Evolutionary conservation across 1,140 invertebrate genomes (phyloP).

Genomic region (Heliothis subflexa): DNA sequence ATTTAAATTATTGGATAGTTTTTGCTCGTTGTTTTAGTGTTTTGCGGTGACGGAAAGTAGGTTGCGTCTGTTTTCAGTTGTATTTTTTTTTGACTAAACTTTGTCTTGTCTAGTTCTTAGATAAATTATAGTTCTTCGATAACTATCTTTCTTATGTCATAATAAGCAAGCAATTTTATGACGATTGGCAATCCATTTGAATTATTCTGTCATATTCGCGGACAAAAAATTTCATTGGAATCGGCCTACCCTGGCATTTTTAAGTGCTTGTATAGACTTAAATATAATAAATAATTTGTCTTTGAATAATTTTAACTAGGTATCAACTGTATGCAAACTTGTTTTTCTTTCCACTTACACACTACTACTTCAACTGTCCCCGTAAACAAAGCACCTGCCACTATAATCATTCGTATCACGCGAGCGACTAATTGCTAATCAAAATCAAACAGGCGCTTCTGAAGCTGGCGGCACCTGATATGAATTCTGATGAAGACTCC

Average conservation of each 20-base stretch:
- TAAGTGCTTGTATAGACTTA: no score
- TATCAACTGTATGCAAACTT: no score
- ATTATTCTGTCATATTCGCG: no score
- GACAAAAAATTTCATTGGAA: no score
- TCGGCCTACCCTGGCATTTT: no score
- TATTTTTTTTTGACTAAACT: neutral
- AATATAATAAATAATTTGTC: no score
- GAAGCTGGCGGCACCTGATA: conserved; percentile 76
- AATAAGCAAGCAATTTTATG: no score
- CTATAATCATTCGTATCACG: conserved; percentile 55
- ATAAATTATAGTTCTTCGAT: no score
- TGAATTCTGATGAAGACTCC: conserved; percentile 71
- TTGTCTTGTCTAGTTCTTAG: no score
- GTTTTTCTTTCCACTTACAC: neutral
- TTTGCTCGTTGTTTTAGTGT: neutral
- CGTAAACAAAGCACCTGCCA: conserved; percentile 46
- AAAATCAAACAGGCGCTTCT: conserved; percentile 75
- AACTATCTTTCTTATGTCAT: no score
- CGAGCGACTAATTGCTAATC: conserved; percentile 70
- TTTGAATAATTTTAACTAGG: no score
- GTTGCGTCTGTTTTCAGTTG: neutral
- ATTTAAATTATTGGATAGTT: neutral
- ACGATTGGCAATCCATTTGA: no score
- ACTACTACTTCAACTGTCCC: neutral
- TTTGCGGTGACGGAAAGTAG: neutral